Percentiles rank a stretch among this genome's conserved stretches.
phyloP scores from a whole-genome alignment of 2,888 invertebrate species.

The Subacronicta megacephala region DNA sequence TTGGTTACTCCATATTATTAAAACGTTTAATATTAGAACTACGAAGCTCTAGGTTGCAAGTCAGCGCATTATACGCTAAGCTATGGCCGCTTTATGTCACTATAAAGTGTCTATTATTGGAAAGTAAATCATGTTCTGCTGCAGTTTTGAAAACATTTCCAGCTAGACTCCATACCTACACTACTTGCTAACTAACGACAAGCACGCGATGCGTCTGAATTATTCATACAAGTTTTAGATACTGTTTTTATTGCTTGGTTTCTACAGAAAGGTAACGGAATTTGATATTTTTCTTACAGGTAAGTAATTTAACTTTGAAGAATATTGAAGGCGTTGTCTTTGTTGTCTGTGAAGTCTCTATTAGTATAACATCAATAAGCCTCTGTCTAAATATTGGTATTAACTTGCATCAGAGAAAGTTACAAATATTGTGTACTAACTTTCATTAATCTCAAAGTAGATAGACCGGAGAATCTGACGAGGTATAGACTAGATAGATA shows the following conservation, averaged over 20 bases:
- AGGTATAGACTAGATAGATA: constrained; percentile 1
- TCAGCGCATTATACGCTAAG: constrained; percentile 27
- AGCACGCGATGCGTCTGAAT: constrained; percentile 71
- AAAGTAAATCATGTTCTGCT: constrained; percentile 63
- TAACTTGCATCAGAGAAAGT: no score
- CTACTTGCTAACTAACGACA: constrained; percentile 55
- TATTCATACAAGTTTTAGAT: constrained; percentile 67
- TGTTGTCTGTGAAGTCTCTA: neutral
- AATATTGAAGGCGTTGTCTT: neutral
- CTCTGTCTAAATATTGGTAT: no score
- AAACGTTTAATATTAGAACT: constrained; percentile 22
- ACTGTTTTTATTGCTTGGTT: constrained; percentile 55
- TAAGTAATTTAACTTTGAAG: constrained; percentile 1
- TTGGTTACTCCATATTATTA: constrained; percentile 3
- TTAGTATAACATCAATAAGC: no score
- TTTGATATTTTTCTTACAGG: constrained; percentile 26
- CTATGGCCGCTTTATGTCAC: constrained; percentile 33
- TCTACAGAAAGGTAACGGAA: constrained; percentile 29
- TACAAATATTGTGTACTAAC: no score
- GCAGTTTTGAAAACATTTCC: constrained; percentile 66
- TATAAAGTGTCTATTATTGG: constrained; percentile 57
- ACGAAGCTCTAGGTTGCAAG: constrained; percentile 17
- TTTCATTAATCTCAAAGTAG: constrained; percentile 28
- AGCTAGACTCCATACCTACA: constrained; percentile 57
- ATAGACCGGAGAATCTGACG: neutral